Evolutionary conservation across 2,113 vertebrate species (phyloP).

Genomic region (Chrysemys picta): DNA sequence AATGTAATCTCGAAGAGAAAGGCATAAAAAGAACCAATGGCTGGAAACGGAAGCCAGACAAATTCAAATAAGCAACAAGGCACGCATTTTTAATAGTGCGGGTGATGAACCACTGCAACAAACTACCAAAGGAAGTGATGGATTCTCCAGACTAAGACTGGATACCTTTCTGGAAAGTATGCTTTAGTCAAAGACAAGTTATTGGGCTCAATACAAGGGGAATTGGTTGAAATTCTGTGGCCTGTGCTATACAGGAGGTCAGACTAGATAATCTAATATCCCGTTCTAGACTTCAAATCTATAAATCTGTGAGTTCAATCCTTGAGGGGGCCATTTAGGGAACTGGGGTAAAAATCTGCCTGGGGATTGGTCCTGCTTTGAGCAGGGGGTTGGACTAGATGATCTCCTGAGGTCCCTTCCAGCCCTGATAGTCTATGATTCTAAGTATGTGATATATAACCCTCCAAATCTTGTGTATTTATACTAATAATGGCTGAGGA

Average conservation of each 20-base stretch:
- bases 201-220: neutral
- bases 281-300: neutral
- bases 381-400: no score
- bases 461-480: neutral
- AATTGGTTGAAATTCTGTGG: neutral
- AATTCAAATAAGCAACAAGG: neutral
- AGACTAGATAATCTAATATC: neutral
- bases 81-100: neutral
- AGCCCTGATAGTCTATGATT: neutral
- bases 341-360: no score
- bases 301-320: neutral
- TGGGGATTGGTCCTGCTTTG: no score
- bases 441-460: neutral
- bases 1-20: neutral
- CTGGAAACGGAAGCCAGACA: neutral
- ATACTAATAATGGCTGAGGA: neutral
- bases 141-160: neutral
- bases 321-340: no score
- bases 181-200: neutral
- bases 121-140: fast-evolving
- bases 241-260: fast-evolving
- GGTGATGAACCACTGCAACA: neutral
- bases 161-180: neutral
- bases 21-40: neutral
- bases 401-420: no score